phyloP scores from a whole-genome alignment of 1,140 invertebrate species.

The Drosophila mayri region DNA sequence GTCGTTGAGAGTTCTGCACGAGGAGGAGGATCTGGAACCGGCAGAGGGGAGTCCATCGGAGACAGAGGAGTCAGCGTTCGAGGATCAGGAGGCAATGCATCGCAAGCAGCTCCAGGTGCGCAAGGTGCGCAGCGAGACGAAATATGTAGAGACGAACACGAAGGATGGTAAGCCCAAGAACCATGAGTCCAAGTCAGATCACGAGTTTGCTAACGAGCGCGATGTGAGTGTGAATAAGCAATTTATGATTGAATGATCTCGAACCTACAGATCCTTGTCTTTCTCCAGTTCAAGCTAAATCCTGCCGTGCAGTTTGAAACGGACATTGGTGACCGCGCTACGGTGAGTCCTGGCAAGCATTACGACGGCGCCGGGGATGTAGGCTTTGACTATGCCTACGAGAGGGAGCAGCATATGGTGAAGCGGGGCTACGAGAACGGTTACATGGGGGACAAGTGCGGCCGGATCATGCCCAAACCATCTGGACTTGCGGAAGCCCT shows the following conservation, averaged over 20 bases:
- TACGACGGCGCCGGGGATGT: constrained; percentile 18
- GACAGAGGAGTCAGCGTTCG: constrained; percentile 4
- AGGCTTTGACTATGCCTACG: constrained; percentile 12
- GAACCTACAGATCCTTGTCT: background rate
- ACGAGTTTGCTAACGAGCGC: constrained; percentile 77
- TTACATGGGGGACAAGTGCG: constrained; percentile 28
- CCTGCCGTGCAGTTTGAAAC: constrained; percentile 65
- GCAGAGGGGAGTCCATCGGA: constrained; percentile 12
- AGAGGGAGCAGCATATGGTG: constrained; percentile 7
- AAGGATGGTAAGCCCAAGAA: constrained; percentile 68
- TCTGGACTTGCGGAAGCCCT: constrained; percentile 18
- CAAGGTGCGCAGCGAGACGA: constrained; percentile 82
- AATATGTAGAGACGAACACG: constrained; percentile 61
- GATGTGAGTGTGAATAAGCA: constrained; percentile 53
- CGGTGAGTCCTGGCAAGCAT: constrained; percentile 39
- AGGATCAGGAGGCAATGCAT: constrained; percentile 7
- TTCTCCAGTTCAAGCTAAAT: constrained; percentile 61
- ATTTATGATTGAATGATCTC: background rate
- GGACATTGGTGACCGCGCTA: constrained; percentile 69
- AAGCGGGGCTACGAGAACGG: constrained; percentile 32
- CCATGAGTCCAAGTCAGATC: constrained; percentile 80
- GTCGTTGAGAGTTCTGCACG: background rate
- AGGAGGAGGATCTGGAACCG: constrained; percentile 13
- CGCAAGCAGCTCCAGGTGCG: constrained; percentile 68
- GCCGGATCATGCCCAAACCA: background rate